phyloP scores from a whole-genome alignment of 2,113 vertebrate species.

The Python bivittatus region DNA sequence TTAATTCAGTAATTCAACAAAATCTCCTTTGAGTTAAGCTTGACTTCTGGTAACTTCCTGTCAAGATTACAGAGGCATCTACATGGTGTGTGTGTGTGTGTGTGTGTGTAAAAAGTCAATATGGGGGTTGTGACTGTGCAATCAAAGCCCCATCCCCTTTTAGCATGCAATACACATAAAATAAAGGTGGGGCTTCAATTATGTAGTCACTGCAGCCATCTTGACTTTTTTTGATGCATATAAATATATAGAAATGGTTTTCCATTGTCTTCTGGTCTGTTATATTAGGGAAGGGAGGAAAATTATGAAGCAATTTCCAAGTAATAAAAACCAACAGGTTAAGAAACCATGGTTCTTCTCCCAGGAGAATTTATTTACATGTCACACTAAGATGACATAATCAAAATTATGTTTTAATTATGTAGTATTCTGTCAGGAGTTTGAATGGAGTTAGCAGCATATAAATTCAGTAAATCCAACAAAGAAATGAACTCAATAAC shows the following conservation, averaged over 20 bases:
- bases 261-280: neutral
- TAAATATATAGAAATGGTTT: neutral
- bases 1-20: neutral
- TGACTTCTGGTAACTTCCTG: neutral
- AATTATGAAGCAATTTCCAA: neutral
- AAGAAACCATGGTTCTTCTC: neutral
- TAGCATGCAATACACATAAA: neutral
- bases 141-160: neutral
- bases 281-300: neutral
- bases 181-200: neutral
- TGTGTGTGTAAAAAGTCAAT: neutral
- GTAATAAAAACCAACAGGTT: neutral
- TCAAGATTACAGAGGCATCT: neutral
- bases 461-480: too few relatives aligned
- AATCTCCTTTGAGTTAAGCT: neutral
- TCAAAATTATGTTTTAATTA: neutral
- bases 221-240: neutral
- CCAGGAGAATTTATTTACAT: neutral
- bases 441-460: too few relatives aligned
- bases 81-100: neutral
- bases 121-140: neutral
- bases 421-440: neutral
- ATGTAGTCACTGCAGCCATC: neutral
- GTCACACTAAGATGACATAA: neutral
- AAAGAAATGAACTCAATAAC: too few relatives aligned